A percentile compares a stretch with the other conserved stretches of the same genome.
Conservation (phyloP, 2,888 invertebrate genomes). For the Pinctada fucata region DNA sequence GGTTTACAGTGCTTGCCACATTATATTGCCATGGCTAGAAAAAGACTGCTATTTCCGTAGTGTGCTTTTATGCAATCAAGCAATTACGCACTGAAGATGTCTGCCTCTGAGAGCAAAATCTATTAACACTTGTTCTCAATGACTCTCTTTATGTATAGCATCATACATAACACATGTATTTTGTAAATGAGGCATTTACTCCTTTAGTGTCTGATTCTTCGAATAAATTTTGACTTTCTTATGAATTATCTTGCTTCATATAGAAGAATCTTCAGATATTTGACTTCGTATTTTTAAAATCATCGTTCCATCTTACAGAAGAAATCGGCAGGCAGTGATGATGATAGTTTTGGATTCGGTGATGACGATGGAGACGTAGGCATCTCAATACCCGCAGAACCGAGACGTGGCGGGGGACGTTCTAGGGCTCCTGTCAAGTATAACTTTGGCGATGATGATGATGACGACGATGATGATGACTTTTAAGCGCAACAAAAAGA, state of each 20-base stretch:
- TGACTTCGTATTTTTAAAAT: background rate
- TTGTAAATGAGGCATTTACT: background rate
- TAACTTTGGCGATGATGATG: constrained; percentile 74
- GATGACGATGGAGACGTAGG: constrained; percentile 32
- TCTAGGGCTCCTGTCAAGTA: constrained; percentile 79
- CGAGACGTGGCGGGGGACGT: constrained; percentile 74
- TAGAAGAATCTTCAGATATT: too few species aligned
- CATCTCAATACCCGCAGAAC: constrained; percentile 4
- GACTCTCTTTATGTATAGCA: background rate
- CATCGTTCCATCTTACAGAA: constrained; percentile 47
- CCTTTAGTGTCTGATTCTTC: background rate
- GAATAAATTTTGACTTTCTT: too few species aligned
- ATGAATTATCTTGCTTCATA: too few species aligned
- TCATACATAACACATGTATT: background rate
- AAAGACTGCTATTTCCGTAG: too few species aligned
- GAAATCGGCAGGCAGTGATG: constrained; percentile 41
- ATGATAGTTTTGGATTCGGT: constrained; percentile 45
- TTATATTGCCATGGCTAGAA: too few species aligned
- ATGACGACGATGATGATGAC: constrained; percentile 37
- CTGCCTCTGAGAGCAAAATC: too few species aligned
- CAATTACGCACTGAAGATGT: too few species aligned
- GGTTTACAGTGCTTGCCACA: too few species aligned
- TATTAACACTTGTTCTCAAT: too few species aligned
- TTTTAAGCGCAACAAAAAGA: too few species aligned
- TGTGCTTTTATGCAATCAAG: too few species aligned